Evolutionary conservation across 2,797 vertebrate species (phyloP).

Genomic region (Periparus ater): DNA sequence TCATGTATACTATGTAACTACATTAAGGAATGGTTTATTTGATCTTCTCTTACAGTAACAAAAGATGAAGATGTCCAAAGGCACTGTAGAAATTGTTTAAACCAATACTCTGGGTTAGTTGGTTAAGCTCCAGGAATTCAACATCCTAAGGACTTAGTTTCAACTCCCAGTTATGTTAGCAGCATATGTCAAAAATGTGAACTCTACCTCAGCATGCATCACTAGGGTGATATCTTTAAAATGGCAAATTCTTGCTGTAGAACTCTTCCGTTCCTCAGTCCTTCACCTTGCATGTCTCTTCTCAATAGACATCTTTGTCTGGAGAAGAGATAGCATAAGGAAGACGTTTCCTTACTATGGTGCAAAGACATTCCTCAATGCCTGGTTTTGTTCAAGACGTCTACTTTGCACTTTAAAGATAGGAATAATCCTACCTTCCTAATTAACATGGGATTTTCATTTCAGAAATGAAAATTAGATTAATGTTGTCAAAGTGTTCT

Average conservation of each 20-base stretch:
- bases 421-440: not conserved
- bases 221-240: not conserved
- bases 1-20: not conserved
- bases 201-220: not conserved
- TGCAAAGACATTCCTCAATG: not conserved
- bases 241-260: not conserved
- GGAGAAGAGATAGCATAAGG: not conserved
- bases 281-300: not conserved
- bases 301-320: not conserved
- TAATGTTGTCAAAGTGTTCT: not conserved
- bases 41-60: not conserved
- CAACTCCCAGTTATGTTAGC: not conserved
- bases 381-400: not conserved
- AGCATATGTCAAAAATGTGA: not conserved
- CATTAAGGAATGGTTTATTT: not conserved
- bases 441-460: not conserved
- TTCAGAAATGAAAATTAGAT: not conserved
- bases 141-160: not conserved
- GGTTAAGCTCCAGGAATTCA: not conserved
- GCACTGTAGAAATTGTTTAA: not conserved
- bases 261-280: not conserved
- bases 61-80: not conserved
- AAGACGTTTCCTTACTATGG: not conserved
- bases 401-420: not conserved
- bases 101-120: not conserved